Base-by-base conservation (phyloP, 2,888 invertebrate genomes). In the Microchrysa polita region DNA sequence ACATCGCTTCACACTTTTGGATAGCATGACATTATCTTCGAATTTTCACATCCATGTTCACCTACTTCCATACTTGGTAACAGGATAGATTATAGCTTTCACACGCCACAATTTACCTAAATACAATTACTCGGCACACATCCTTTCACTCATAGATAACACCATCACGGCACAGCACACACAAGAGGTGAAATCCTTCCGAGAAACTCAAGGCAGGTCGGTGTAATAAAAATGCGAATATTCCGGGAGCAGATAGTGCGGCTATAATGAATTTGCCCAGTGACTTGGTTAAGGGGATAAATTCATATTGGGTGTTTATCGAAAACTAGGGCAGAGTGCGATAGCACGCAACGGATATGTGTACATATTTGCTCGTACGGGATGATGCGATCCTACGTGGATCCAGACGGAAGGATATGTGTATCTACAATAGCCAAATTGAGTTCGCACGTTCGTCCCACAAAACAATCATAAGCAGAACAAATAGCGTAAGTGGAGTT, bases 211-310 rank as follows among this genome's bases (percentile, higher is more conserved):
- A 20, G n/a, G n/a, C 55, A 16, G 55, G 20, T 55, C 9, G 9
- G 16, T 16, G 2, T 14, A 14, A 65, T 27, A 52, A 67, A 52
- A 67, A 67, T 20, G 34, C 14, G 16, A 53, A 67, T 67, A 42
- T 34, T 34, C 27, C 27, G 23, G 55, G n/a, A 55, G 12, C n/a
- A 40, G 48, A 52, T 52, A 12, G 53, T 60, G 59, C n/a, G 7
- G 27, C 2, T 34, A 34, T 75, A 75, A 75, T 74, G 75, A 75
- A 75, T 74, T 73, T 74, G 75, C 72, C 75, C 75, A 73, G 63
- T 75, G 69, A 73, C 55, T 74, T 74, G 72, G 72, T 74, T 75
- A 69, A n/a, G 69, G 27, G 73, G 40, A 75, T 71, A 75, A 73
- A 75, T 72, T 67, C 60, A 48, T 48, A 48, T n/a, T 12, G 16